Base-by-base conservation (phyloP, 64 coral and sea anemone species). In the Stylophora pistillata region DNA sequence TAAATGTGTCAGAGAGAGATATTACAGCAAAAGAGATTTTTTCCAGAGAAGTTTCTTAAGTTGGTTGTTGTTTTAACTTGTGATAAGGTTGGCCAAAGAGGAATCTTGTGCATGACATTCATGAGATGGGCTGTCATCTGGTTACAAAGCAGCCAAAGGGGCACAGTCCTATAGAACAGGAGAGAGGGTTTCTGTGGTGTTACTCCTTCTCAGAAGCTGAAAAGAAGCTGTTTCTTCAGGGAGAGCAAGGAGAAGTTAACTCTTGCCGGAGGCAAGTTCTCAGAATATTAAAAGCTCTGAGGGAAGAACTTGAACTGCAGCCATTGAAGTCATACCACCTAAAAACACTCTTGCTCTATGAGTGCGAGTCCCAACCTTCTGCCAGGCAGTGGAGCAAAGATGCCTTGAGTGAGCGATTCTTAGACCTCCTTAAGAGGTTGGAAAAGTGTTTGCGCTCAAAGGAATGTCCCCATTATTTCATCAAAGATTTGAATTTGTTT, bases 401-500 rank as follows among this genome's bases (percentile, higher is more conserved):
- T 29, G 10, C 60, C 13, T 29, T 93, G 13, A 29, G 30, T 29
- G 78, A 21, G 1, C 56, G 91, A 20, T 93, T 93, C 47, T 3
- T 82, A 10, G 30, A 58, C 78, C 74, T 76, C 11, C 74, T 76
- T 10, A 13, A 30, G 25, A 85, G 72, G 58, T 58, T 91, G 59
- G 5, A 56, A 30, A 28, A 32, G 17, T 93, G 90, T 79, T n/a
- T 96, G 1, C 0, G 10, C 14, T 29, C 88, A 10, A 6, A 0
- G 18, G 55, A 30, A 7, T 96, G 90, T 28, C 90, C 94, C 34
- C 94, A 96, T 37, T 96, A 90, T 70, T 96, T 96, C 20, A 93
- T 96, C 10, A 25, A 32, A 21, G 52, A 79, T 41, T 20, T 96
- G 10, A 93, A 96, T 59, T 73, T 96, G 86, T 93, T 96, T 92